Conservation (phyloP, 2,113 vertebrate species). For the Catharus fuscescens region DNA sequence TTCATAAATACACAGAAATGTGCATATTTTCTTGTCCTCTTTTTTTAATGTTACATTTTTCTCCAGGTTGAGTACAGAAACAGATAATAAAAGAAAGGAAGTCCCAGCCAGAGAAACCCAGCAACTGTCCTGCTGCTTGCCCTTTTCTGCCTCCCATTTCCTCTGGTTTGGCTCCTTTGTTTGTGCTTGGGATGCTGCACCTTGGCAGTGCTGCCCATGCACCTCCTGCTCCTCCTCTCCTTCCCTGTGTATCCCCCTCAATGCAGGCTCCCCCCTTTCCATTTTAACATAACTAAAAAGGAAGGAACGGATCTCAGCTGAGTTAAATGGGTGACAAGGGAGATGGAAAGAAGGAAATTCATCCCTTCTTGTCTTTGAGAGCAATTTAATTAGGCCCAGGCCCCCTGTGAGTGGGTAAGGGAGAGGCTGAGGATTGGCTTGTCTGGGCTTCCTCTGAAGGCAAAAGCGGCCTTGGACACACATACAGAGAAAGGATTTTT, state of each 20-base stretch:
- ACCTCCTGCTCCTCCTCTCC: background rate
- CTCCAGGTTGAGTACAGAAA: slow-evolving; percentile 27
- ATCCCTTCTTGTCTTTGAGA: slow-evolving; percentile 88
- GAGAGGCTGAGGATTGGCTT: slow-evolving; percentile 71
- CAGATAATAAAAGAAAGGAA: slow-evolving; percentile 14
- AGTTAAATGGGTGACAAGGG: slow-evolving; percentile 83
- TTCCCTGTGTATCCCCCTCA: background rate
- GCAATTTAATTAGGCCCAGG: slow-evolving; percentile 88
- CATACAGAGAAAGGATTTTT: slow-evolving; percentile 85
- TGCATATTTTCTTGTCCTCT: background rate
- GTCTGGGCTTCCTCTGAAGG: slow-evolving; percentile 75
- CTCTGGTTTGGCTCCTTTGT: slow-evolving; percentile 43
- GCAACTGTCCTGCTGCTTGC: background rate
- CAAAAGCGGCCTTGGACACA: slow-evolving; percentile 78
- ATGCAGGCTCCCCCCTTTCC: slow-evolving; percentile 36
- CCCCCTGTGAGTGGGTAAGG: slow-evolving; percentile 66
- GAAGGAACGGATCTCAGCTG: slow-evolving; percentile 75
- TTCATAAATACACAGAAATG: background rate
- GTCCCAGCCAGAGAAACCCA: background rate
- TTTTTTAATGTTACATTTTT: background rate
- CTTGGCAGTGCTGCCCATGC: fast-evolving
- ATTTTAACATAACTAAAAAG: slow-evolving; percentile 80
- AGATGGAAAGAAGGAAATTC: slow-evolving; percentile 81
- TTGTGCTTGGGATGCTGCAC: slow-evolving; percentile 67
- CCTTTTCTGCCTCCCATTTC: background rate